These are phyloP conservation scores for Mobula birostris DNA, from an alignment of 2,113 vertebrate species.

Conservation along the genomic window DNA sequence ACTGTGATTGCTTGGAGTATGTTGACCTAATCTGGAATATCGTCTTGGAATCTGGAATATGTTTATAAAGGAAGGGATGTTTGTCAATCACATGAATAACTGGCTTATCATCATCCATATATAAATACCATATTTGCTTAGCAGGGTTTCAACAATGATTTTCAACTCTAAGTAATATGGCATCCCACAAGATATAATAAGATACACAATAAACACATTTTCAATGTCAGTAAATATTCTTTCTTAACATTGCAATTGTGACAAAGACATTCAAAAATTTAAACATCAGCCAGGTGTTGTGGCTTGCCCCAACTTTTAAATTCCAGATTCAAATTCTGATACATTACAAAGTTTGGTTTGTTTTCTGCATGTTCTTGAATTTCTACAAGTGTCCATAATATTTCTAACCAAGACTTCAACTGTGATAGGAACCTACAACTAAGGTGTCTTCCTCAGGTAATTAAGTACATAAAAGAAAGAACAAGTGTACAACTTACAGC, in stretches of 20 bases:
- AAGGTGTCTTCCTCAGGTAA: neutral
- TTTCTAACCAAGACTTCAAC: neutral
- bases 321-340: neutral
- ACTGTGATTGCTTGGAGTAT: neutral
- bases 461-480: constrained; percentile 20
- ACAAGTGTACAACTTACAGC: constrained; percentile 13
- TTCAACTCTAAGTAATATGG: neutral
- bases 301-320: neutral
- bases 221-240: neutral
- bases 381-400: neutral
- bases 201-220: neutral
- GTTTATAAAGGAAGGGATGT: neutral
- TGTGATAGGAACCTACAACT: neutral
- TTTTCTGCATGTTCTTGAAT: neutral
- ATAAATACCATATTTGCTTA: neutral
- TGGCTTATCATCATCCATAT: neutral
- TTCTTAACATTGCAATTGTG: neutral
- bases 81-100: neutral
- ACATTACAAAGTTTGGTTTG: neutral
- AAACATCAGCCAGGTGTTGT: neutral
- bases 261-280: neutral
- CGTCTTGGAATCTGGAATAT: neutral
- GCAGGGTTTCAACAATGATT: neutral
- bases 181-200: neutral
- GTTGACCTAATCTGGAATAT: neutral